Percentiles rank a stretch among this genome's conserved stretches.
These are phyloP conservation scores for Bombus consobrinus DNA, from an alignment of 1,140 invertebrate species.

Conservation along the genomic window DNA sequence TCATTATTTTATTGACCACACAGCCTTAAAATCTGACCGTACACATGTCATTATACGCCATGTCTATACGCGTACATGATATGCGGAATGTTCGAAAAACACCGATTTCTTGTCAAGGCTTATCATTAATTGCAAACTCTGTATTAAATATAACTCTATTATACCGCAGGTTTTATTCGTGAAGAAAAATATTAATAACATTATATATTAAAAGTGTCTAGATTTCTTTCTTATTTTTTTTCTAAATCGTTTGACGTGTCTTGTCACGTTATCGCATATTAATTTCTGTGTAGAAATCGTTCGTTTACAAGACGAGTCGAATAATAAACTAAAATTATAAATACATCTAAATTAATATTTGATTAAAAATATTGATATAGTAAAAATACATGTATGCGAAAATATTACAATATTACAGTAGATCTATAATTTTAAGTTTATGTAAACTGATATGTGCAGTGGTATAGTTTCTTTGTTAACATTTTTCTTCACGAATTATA, in stretches of 20 bases:
- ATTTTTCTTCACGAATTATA: conserved; percentile 14
- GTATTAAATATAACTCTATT: neutral
- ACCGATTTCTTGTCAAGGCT: conserved; percentile 46
- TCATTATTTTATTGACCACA: conserved; percentile 80
- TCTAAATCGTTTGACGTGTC: neutral
- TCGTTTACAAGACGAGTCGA: neutral
- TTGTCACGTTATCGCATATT: neutral
- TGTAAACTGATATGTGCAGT: neutral
- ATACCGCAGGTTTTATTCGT: neutral
- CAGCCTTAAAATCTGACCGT: conserved; percentile 80
- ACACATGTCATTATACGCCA: conserved; percentile 58
- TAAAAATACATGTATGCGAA: neutral
- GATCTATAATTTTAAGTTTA: conserved; percentile 19
- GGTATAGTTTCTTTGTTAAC: neutral
- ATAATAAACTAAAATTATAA: neutral
- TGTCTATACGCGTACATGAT: conserved; percentile 43
- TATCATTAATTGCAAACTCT: neutral
- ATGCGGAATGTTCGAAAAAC: conserved; percentile 66
- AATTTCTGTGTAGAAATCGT: neutral
- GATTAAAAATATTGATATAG: neutral
- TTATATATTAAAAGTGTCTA: neutral
- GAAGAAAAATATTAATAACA: conserved; percentile 9
- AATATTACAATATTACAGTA: neutral
- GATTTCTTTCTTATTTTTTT: neutral
- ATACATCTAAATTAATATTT: neutral